Percentiles rank a stretch among this genome's conserved stretches.
phyloP scores from a whole-genome alignment of 2,888 invertebrate species.

The Dusona sp. region DNA sequence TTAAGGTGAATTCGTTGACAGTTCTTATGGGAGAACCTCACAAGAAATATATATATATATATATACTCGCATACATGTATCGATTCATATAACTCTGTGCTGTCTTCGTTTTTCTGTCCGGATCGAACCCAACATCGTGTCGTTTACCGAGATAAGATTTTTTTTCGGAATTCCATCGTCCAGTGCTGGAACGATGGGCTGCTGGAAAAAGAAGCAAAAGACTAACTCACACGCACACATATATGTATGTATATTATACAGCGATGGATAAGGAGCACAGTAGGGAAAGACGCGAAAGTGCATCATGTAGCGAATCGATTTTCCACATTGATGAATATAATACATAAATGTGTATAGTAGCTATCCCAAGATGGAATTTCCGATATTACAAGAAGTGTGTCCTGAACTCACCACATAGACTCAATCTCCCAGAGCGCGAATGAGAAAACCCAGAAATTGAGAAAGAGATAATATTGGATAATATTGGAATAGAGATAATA shows the following conservation, averaged over 20 bases:
- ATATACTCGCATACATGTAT: too few relatives aligned
- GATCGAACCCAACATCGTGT: not conserved
- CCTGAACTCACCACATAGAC: conserved; percentile 35
- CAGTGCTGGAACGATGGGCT: conserved; percentile 3
- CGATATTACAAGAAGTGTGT: conserved; percentile 37
- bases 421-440: conserved; percentile 19
- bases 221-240: not conserved
- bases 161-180: conserved; percentile 14
- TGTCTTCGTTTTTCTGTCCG: not conserved
- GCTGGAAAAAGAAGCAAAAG: conserved; percentile 1
- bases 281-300: conserved; percentile 24
- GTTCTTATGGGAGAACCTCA: not conserved
- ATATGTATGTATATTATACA: not conserved
- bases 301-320: conserved; percentile 52
- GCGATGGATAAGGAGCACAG: conserved; percentile 43
- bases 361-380: conserved; percentile 37
- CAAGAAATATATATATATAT: too few relatives aligned
- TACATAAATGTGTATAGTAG: conserved; percentile 14
- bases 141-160: conserved; percentile 21
- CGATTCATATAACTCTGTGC: too few relatives aligned
- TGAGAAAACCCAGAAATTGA: conserved; percentile 49
- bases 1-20: not conserved
- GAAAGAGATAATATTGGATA: not conserved
- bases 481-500: conserved; percentile 31
- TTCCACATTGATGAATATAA: conserved; percentile 52